Evolutionary conservation across 2,888 invertebrate species (phyloP).

Genomic region (Zygogramma bicolorata): DNA sequence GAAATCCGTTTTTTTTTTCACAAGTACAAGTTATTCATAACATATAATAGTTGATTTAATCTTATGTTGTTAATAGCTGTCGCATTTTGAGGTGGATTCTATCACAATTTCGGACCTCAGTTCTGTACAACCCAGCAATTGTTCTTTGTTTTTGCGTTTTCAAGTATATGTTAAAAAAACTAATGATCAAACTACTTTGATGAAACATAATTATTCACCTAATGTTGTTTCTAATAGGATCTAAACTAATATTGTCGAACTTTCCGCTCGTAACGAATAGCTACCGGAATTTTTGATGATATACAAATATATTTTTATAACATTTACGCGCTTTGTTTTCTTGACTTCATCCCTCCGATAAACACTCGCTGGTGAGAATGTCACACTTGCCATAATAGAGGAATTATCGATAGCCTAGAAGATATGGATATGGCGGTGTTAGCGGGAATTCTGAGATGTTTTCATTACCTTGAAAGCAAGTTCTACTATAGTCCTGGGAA

Average conservation of each 20-base stretch:
- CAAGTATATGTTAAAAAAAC: too few species aligned
- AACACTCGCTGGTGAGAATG: conserved; percentile 40
- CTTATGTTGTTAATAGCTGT: too few species aligned
- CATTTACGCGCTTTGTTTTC: conserved; percentile 44
- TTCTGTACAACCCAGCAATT: too few species aligned
- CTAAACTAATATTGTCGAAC: conserved; percentile 26
- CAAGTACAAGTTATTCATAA: too few species aligned
- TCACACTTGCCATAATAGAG: conserved; percentile 46
- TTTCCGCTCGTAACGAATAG: conserved; percentile 25
- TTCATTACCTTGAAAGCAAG: background rate
- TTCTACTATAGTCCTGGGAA: background rate
- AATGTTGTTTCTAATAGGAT: conserved; percentile 23
- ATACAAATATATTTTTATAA: conserved; percentile 55
- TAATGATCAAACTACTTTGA: too few species aligned
- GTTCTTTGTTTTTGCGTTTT: too few species aligned
- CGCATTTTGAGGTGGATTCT: too few species aligned
- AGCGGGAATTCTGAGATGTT: background rate
- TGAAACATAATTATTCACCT: too few species aligned
- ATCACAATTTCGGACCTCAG: too few species aligned
- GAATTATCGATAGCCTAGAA: conserved; percentile 14
- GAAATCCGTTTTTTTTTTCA: background rate
- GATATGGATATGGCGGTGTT: background rate
- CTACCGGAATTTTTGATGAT: conserved; percentile 36
- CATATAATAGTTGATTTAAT: too few species aligned
- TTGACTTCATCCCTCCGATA: conserved; percentile 43